A percentile compares a stretch with the other conserved stretches of the same genome.
These are phyloP conservation scores for Ecdyonurus torrentis DNA, from an alignment of 2,888 invertebrate species.

Conservation along the genomic window DNA sequence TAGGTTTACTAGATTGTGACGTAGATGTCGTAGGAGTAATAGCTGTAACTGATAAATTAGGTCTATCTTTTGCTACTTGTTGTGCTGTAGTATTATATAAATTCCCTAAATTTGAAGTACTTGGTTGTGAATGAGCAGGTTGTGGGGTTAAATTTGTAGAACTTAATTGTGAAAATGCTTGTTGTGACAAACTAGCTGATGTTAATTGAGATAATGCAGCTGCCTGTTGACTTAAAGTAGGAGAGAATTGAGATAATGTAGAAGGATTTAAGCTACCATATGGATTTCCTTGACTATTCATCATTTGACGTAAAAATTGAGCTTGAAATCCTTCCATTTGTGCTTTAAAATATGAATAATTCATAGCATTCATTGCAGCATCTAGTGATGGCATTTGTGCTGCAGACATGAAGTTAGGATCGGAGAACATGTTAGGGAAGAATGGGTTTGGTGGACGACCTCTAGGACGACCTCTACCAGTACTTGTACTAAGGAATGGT, in stretches of 20 bases:
- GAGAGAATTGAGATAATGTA: neutral
- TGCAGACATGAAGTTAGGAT: slow-evolving; percentile 6
- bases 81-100: slow-evolving; percentile 2
- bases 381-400: slow-evolving; percentile 10
- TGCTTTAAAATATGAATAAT: slow-evolving; percentile 10
- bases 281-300: slow-evolving; percentile 2
- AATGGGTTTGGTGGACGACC: neutral
- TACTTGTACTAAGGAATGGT: neutral
- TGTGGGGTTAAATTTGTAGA: neutral
- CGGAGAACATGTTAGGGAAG: slow-evolving; percentile 6
- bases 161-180: neutral
- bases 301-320: slow-evolving; percentile 12
- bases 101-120: neutral
- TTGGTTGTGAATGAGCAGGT: neutral
- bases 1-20: neutral
- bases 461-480: neutral
- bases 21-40: neutral
- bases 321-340: slow-evolving; percentile 11
- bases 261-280: neutral
- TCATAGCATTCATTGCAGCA: slow-evolving; percentile 10
- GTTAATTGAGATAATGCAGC: neutral
- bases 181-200: neutral
- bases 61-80: slow-evolving; percentile 8
- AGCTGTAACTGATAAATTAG: slow-evolving; percentile 9
- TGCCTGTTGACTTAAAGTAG: neutral